Evolutionary conservation across 2,113 vertebrate genomes (phyloP), one percentile per base, ranked within the genome.

Genomic region (Noctilio leporinus): DNA sequence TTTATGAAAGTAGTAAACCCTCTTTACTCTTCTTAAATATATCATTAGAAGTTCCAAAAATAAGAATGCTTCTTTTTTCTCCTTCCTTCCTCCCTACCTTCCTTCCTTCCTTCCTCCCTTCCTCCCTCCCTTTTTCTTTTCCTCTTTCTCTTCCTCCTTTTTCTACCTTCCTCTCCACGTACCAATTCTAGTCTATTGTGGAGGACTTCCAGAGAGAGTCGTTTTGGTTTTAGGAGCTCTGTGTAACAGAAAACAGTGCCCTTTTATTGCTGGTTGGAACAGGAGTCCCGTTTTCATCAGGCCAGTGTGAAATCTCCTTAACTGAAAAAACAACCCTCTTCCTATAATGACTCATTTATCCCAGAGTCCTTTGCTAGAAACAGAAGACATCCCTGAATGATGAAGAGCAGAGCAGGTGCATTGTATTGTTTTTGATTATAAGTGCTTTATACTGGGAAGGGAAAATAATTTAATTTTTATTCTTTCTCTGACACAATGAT

Each of bases 271-370:
- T 77, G 9, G 38, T 85, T 30, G 86, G 75, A 84, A 43, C 11
- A 55, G n/a, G 82, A 82, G 47, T 43, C 38, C 35, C 72, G 20
- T 53, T 69, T 51, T 76, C 57, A 53, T 91, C 49, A 55, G 65
- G 72, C 62, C 84, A 67, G 35, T 53, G 17, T 62, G 57, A 47
- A 53, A 33, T 26, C 80, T 72, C 81, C 47, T 89, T 90, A 72
- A 90, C 85, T 87, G 49, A 93, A 92, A 86, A 92, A 70, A 96
- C 10, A 86, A 70, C 57, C 24, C 64, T 69, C 89, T 77, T 92
- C 26, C 10, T 73, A 53, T 70, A 87, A 81, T 67, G 33, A 80
- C 22, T 86, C 33, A 73, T 95, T 87, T 92, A 87, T 73, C 57
- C 38, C 59, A 83, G 47, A 78, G 2, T n/a, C 19, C 62, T 85